A percentile compares a stretch with the other conserved stretches of the same genome.
Evolutionary conservation across 2,797 vertebrate genomes (phyloP).

Genomic region (Psittacula echo): DNA sequence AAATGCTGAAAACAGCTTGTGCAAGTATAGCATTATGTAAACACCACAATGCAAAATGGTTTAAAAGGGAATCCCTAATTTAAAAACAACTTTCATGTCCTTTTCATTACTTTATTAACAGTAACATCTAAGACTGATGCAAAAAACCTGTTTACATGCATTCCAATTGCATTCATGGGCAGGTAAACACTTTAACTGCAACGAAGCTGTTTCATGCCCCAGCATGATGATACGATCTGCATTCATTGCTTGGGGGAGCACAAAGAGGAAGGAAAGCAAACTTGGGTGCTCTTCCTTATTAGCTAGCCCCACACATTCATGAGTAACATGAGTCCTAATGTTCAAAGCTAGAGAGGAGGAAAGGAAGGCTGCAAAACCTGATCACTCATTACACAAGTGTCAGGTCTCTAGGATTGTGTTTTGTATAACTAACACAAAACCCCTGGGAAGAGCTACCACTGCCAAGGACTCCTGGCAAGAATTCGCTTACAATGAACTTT

Average conservation of each 20-base stretch:
- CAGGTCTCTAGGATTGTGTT: rapidly evolving
- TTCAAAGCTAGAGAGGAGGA: neutral
- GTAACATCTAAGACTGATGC: neutral
- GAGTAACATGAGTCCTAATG: neutral
- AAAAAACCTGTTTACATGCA: neutral
- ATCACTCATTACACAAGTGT: neutral
- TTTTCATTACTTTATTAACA: constrained; percentile 3
- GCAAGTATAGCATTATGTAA: neutral
- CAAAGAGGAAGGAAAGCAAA: neutral
- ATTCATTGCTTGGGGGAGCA: neutral
- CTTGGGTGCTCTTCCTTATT: neutral
- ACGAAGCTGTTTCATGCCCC: neutral
- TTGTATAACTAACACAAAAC: neutral
- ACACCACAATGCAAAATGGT: neutral
- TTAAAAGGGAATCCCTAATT: neutral
- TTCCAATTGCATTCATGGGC: neutral
- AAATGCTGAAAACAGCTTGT: neutral
- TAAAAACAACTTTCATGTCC: neutral
- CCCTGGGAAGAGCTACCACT: neutral
- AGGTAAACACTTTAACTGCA: neutral
- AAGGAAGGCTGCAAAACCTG: neutral
- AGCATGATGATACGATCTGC: neutral
- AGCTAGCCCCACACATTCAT: neutral
- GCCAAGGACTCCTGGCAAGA: neutral
- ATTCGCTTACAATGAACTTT: neutral